Base-by-base conservation (phyloP, 2,113 vertebrate species). In the Clarias magur region DNA sequence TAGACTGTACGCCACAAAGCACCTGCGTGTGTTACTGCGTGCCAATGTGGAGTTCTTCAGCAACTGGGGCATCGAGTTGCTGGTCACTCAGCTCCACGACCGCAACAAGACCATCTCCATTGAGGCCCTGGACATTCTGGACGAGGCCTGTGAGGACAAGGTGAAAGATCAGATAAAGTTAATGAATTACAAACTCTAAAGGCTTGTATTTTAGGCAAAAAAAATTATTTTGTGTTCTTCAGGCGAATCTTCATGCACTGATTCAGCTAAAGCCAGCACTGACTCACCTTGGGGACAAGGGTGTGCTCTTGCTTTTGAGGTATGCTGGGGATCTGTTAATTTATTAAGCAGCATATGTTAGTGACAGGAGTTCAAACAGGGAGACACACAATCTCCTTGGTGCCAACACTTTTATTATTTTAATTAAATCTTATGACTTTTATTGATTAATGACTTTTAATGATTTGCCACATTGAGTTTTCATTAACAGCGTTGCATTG, bases 111-210 rank as follows among this genome's bases (percentile, higher is more conserved):
- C 95, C 3, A 96, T 99, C 90, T 98, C 98, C 89, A 96, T 97
- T 62, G 98, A 99, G 93, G 98, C 98, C 42, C 95, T 99, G 91
- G 98, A 99, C 94, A 97, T 99, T 88, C 95, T 99, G 65, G 98
- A 99, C 91, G 98, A 99, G 92, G 97, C 98, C 0, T 99, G 98
- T 90, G 98, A 99, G 94, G 98, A 99, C 93, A 99, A 99, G 96
- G 98, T 99, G 80, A 95, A 65, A 42, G 23, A 27, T 34, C 6
- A 25, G 15, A 6, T 60, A 38, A 17, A 80, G 34, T 30, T 30
- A n/a, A n/a, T 15, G 2, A n/a, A 25, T 53, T 76, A 1, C 48
- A 48, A 38, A 72, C 21, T 73, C 34, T 21, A 72, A 1, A 21
- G 30, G 27, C 9, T 70, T 73, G 19, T 42, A 5, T 73, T 48